Evolutionary conservation across 2,797 vertebrate genomes (phyloP), one percentile per base, ranked within the genome.

Genomic region (Crenuchus spilurus): DNA sequence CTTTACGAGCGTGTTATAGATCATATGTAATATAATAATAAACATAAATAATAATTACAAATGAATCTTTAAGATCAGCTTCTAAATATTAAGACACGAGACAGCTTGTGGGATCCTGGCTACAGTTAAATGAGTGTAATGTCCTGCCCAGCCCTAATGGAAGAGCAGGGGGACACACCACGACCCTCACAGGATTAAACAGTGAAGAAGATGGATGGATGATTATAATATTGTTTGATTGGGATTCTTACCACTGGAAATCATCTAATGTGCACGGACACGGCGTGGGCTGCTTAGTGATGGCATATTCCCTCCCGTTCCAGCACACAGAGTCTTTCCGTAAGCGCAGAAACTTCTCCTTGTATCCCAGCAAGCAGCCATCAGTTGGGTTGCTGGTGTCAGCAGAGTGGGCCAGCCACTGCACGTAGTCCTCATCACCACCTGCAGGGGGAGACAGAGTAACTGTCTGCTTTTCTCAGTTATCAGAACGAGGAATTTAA

Each of bases 361-460:
- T 97, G 86, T 95, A 98, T 24, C 97, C 97, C 83, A 99, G 88
- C 70, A 97, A 93, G 87, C 97, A 99, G 72, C 97, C 97, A 18
- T 98, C 94, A 0, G 84, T 82, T n/a, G 94, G 93, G 62, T 93
- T 85, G 1, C 91, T 92, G 61, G 94, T 91, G 79, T 96, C 90
- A 69, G 93, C 93, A 4, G 96, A 98, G 84, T 99, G 97, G 0
- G 97, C 95, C 86, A 98, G 87, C 97, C 97, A 99, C 75, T 92
- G 87, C 80, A 95, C 93, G 33, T 98, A 99, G 85, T 98, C 97
- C 0, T 83, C 54, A 26, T 95, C 93, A 0, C 77, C 88, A 76
- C 97, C 97, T 99, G 70, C 20, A 77, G 70, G 30, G 87, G 24
- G 70, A 16, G 72, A 11, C 22, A 75, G 52, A 13, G 69, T 2